phyloP scores from a whole-genome alignment of 2,888 invertebrate genomes.

The Eupithecia centaureata region DNA sequence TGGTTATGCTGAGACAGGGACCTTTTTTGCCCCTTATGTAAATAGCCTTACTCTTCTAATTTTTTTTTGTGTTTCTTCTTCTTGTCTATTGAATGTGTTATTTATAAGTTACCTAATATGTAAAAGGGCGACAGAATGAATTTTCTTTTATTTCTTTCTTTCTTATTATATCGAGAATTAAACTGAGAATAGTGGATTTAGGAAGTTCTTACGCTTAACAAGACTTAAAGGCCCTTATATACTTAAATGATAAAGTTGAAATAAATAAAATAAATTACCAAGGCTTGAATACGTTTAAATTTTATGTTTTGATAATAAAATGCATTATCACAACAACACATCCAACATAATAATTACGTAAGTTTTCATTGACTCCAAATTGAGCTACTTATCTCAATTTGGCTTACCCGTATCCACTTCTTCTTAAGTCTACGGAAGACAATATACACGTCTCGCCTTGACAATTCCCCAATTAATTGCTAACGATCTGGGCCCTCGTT shows the following conservation, averaged over 20 bases:
- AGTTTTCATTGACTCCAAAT: background rate
- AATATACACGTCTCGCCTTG: constrained; percentile 38
- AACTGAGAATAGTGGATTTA: background rate
- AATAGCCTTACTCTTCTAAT: too few species aligned
- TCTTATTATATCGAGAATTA: background rate
- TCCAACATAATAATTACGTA: background rate
- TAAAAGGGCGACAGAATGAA: too few species aligned
- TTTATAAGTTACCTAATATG: too few species aligned
- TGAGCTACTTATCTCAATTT: background rate
- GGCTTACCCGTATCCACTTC: background rate
- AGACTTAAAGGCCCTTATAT: too few species aligned
- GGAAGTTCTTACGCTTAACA: background rate
- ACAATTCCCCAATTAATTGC: constrained; percentile 57
- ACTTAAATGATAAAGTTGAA: too few species aligned
- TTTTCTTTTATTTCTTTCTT: too few species aligned
- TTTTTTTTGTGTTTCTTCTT: too few species aligned
- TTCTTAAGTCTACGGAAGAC: constrained; percentile 17
- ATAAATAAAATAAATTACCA: background rate
- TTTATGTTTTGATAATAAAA: background rate
- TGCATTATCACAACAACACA: background rate
- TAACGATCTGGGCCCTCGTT: constrained; percentile 52
- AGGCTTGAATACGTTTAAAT: background rate
- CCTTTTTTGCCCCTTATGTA: too few species aligned
- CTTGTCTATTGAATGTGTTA: too few species aligned
- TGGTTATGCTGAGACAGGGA: too few species aligned